Base-by-base conservation (phyloP, 2,113 vertebrate species). In the Hippocampus guttulatus region DNA sequence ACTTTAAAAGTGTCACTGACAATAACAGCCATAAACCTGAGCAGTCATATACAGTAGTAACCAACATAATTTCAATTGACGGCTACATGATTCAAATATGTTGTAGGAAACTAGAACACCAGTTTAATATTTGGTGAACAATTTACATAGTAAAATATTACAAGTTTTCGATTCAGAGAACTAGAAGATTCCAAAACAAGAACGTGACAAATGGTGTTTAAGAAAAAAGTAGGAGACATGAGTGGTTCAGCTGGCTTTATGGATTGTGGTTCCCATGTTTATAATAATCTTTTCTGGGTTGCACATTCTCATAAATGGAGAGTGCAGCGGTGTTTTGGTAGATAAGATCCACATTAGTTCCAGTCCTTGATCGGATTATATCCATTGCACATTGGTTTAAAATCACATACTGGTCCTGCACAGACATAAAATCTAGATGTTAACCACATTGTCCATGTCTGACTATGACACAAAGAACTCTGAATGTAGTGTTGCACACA, bases 351-450 rank as follows among this genome's bases (percentile, higher is more conserved):
- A 93, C 93, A 51, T 94, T 96, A 49, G 88, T 94, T 67, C 95
- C 93, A 27, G 91, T 95, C 87, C 94, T 94, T 57, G 95, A 92
- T 86, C 88, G 92, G 87, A 99, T 95, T 66, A 97, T 91, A 83
- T 99, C 96, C 90, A 95, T 77, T 68, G 96, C 95, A 73, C 96
- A 99, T 84, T 95, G 94, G 84, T 98, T 95, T 84, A 99, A 85
- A 91, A 96, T 98, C 76, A 99, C 87, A 0, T 97, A 99, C 83
- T 99, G 97, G 77, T 95, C 95, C 97, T 99, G 90, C 68, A 68
- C 80, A 65, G 40, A 79, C 6, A 69, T 38, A 2, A 70, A 64
- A 72, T 2, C 47, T 2, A 71, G 47, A 76, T 3, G 10, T 58
- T 55, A 14, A 57, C 12, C 21, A 75, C 47, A 30, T n/a, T 3